phyloP scores from a whole-genome alignment of 2,888 invertebrate genomes.

The Eugnorisma glareosa region DNA sequence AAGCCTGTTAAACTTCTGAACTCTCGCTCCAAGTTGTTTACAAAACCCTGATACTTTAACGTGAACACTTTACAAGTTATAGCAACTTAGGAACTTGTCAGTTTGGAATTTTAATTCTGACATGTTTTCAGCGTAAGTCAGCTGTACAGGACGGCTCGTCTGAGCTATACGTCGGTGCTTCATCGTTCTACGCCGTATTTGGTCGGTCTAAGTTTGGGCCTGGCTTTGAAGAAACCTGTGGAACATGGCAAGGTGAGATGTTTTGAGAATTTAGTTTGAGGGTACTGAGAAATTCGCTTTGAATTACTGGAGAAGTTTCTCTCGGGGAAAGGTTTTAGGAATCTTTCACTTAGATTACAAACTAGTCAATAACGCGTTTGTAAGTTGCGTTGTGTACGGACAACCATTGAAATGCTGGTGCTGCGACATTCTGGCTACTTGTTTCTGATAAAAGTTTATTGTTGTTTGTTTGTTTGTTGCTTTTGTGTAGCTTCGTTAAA shows the following conservation, averaged over 20 bases:
- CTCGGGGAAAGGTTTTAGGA: background rate
- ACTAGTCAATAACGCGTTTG: too few species aligned
- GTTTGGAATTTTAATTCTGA: constrained; percentile 65
- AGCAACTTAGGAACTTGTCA: constrained; percentile 44
- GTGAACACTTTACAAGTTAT: constrained; percentile 61
- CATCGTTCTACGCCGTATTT: constrained; percentile 93
- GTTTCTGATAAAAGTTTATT: too few species aligned
- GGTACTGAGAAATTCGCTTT: background rate
- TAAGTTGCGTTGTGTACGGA: too few species aligned
- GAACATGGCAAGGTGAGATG: constrained; percentile 80
- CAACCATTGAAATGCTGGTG: too few species aligned
- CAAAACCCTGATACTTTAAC: constrained; percentile 61
- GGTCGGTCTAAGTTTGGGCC: constrained; percentile 91
- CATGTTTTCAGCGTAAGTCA: constrained; percentile 91
- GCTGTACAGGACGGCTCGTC: constrained; percentile 92
- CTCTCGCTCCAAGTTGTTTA: constrained; percentile 55
- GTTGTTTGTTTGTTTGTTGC: too few species aligned
- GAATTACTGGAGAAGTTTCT: background rate
- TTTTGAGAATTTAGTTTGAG: background rate
- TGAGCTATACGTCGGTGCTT: constrained; percentile 91
- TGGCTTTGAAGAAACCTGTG: constrained; percentile 87
- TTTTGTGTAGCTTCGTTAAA: too few species aligned
- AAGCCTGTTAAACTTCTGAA: constrained; percentile 55
- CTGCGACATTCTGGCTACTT: too few species aligned
- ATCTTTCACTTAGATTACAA: too few species aligned